A percentile compares a stretch with the other conserved stretches of the same genome.
These are phyloP conservation scores for Hylyphantes graminicola DNA, from an alignment of 1,140 invertebrate genomes.

Conservation along the genomic window DNA sequence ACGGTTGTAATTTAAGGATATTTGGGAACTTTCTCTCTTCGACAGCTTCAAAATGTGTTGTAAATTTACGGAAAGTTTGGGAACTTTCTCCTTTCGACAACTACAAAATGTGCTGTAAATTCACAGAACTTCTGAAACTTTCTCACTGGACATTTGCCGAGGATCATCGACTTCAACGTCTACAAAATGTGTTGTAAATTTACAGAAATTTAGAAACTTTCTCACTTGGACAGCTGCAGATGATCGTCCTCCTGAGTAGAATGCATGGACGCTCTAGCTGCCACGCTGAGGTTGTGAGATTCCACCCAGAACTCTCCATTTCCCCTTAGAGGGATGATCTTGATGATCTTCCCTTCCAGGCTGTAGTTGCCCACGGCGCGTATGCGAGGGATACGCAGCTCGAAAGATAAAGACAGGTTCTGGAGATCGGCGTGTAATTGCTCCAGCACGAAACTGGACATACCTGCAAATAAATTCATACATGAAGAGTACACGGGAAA, in stretches of 20 bases:
- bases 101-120: too few species aligned
- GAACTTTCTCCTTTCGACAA: too few species aligned
- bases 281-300: conserved; percentile 44
- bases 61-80: too few species aligned
- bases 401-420: conserved; percentile 31
- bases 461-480: conserved; percentile 20
- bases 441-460: conserved; percentile 38
- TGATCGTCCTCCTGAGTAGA: conserved; percentile 10
- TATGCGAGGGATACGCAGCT: conserved; percentile 31
- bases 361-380: conserved; percentile 31
- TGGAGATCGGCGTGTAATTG: conserved; percentile 20
- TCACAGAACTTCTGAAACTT: too few species aligned
- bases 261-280: conserved; percentile 40
- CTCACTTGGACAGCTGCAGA: conserved; percentile 37
- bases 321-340: conserved; percentile 51
- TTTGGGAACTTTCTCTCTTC: too few species aligned
- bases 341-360: conserved; percentile 53
- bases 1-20: too few species aligned
- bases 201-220: too few species aligned
- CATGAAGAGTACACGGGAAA: too few species aligned
- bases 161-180: too few species aligned
- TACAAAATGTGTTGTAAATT: too few species aligned
- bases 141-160: too few species aligned
- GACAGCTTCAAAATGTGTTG: too few species aligned
- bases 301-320: conserved; percentile 47